Percentiles rank a stretch among this genome's conserved stretches.
These are phyloP conservation scores for Bos indicus DNA, from an alignment of 2,113 vertebrate genomes.

Conservation along the genomic window DNA sequence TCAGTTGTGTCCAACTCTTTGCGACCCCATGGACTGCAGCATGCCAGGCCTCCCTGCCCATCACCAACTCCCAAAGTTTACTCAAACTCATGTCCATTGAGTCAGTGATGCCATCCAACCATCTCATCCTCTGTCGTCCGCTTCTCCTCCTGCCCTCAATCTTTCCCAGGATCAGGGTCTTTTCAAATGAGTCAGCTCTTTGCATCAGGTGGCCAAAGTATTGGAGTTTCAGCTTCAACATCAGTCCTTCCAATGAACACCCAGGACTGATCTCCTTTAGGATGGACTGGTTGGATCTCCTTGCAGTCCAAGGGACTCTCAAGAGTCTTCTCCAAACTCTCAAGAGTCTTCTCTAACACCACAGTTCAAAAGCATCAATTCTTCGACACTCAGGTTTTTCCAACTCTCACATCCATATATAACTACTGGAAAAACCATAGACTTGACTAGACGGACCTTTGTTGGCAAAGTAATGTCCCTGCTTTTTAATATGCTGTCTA, in stretches of 20 bases:
- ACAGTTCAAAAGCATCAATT: neutral
- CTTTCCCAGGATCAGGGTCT: neutral
- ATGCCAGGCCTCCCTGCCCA: neutral
- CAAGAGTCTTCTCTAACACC: neutral
- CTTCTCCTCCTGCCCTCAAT: neutral
- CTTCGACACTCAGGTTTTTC: neutral
- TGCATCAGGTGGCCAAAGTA: neutral
- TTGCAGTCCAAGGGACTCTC: neutral
- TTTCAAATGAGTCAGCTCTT: neutral
- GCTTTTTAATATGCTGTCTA: neutral
- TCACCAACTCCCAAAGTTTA: neutral
- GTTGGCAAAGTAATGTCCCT: neutral
- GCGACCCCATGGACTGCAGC: accelerated
- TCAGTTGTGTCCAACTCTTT: neutral
- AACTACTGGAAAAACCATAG: neutral
- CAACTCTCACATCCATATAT: neutral
- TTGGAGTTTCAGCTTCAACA: neutral
- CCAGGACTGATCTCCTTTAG: neutral
- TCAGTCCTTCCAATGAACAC: neutral
- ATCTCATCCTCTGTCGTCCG: neutral
- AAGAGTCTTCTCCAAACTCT: neutral
- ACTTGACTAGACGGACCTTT: neutral
- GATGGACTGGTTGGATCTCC: neutral
- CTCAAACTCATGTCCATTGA: neutral
- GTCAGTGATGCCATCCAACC: neutral